Evolutionary conservation across 1,140 invertebrate genomes (phyloP), one percentile per base, ranked within the genome.

Genomic region (Leguminivora glycinivorella): DNA sequence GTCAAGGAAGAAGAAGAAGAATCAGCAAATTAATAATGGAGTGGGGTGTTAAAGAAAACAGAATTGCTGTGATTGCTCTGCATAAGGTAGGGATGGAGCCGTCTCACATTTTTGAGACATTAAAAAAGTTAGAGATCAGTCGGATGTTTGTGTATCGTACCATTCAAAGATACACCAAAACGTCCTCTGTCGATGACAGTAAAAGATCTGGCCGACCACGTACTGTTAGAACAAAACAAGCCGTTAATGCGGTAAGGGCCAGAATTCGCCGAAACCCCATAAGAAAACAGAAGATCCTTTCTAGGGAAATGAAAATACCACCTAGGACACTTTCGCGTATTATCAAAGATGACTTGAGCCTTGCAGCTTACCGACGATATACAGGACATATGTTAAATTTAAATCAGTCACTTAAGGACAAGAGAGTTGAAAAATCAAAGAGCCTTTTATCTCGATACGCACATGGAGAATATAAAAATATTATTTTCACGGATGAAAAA

Each of bases 1-100:
- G n/a, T n/a, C n/a, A n/a, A n/a, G n/a, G n/a, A n/a, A n/a, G n/a
- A n/a, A n/a, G n/a, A n/a, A n/a, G n/a, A n/a, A n/a, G n/a, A n/a
- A n/a, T n/a, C n/a, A n/a, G n/a, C n/a, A n/a, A 43, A 43, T n/a
- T 43, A 14, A 43, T 43, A n/a, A 69, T 69, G 24, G 67, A 52
- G 31, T 69, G 67, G 43, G 40, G 38, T 69, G 26, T 69, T 43
- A 69, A 69, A 56, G 40, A 69, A 56, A 68, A 68, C 29, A 26
- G 67, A 22, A 68, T 22, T 47, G 38, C 43, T 43, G 67, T 68
- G 43, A 68, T 68, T 29, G 43, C 24, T 22, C 40, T 47, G 38
- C 40, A 47, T 25, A 52, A 43, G 40, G 43, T 47, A 10, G 5
- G 26, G 2, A 5, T 29, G 26, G 26, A 29, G 26, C 26, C 26